phyloP scores from a whole-genome alignment of 2,113 vertebrate species.

The Paramormyrops kingsleyae region DNA sequence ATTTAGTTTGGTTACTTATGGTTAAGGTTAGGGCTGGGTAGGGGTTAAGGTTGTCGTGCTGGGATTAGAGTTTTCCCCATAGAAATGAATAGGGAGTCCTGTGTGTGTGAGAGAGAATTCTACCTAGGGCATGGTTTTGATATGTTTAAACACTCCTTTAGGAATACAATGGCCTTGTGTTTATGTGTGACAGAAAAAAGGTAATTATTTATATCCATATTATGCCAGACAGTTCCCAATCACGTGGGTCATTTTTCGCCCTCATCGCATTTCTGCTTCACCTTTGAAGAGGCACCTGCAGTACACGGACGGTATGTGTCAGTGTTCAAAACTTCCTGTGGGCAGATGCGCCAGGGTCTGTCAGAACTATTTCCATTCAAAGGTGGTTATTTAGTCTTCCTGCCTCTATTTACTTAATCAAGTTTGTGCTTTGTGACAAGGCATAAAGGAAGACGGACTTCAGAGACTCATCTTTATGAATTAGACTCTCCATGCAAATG shows the following conservation, averaged over 20 bases:
- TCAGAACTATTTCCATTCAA: background rate
- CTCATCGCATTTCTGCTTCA: background rate
- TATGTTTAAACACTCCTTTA: background rate
- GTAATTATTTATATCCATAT: slow-evolving; percentile 8
- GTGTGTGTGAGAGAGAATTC: too few relatives aligned
- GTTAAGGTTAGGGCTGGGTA: too few relatives aligned
- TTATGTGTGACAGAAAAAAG: background rate
- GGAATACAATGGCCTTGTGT: background rate
- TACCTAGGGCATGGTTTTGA: background rate
- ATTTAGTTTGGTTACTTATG: too few relatives aligned
- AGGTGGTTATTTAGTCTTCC: slow-evolving; percentile 11
- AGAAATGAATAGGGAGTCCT: too few relatives aligned
- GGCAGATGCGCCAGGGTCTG: background rate
- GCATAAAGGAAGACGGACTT: background rate
- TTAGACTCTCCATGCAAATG: slow-evolving; percentile 20
- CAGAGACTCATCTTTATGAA: slow-evolving; percentile 11
- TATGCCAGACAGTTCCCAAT: background rate
- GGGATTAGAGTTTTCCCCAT: too few relatives aligned
- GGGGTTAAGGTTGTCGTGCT: too few relatives aligned
- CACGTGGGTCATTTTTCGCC: background rate
- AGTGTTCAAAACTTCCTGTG: background rate
- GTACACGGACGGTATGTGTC: background rate
- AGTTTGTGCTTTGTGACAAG: slow-evolving; percentile 4
- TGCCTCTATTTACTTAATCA: background rate
- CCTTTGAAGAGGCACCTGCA: background rate